Evolutionary conservation across 2,797 vertebrate species (phyloP).

Genomic region (Bovichtus variegatus): DNA sequence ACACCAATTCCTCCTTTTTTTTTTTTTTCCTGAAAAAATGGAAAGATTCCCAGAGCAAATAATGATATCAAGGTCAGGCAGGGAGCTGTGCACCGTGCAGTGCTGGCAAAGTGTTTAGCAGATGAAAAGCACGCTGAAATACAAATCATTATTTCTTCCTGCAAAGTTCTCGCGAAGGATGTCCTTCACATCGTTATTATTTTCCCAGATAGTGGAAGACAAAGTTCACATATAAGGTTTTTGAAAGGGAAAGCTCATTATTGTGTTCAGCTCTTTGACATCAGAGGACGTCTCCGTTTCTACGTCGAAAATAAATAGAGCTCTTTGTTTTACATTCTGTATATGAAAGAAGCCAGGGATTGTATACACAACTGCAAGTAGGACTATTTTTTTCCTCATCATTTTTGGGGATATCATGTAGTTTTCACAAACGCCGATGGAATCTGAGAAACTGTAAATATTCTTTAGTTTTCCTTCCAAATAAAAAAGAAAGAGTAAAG

Average conservation of each 20-base stretch:
- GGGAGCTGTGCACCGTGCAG: conserved; percentile 3
- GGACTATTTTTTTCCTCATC: background rate
- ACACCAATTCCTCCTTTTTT: background rate
- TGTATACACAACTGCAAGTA: background rate
- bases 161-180: background rate
- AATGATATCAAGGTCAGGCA: conserved; percentile 19
- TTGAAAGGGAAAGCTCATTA: background rate
- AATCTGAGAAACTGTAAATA: too few relatives aligned
- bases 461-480: too few relatives aligned
- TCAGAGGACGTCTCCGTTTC: background rate
- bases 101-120: background rate
- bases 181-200: background rate
- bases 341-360: background rate
- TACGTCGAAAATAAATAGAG: background rate
- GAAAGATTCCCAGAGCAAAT: conserved; percentile 15
- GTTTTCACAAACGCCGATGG: background rate
- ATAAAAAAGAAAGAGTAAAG: too few relatives aligned
- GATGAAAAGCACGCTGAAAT: conserved; percentile 5
- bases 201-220: background rate
- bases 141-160: conserved; percentile 3
- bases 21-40: background rate
- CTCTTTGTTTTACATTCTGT: conserved; percentile 4
- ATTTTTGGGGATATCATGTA: background rate
- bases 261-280: background rate
- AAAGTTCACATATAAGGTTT: background rate